These are phyloP conservation scores for Apis mellifera DNA, from an alignment of 1,140 invertebrate species.

Conservation along the genomic window Amel_HAv3.1 CM009939.2:10487001-10487500, in stretches of 20 bases:
- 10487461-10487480: background rate
- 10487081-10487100: too few relatives aligned
- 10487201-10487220: background rate
- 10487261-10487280: conserved; percentile 25
- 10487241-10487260: background rate
- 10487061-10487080: too few relatives aligned
- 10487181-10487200: background rate
- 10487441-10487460: background rate
- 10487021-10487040: too few relatives aligned
- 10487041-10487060: too few relatives aligned
- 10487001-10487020: too few relatives aligned
- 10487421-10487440: too few relatives aligned
- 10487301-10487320: conserved; percentile 27
- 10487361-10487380: conserved; percentile 34
- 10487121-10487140: too few relatives aligned
- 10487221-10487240: conserved; percentile 7
- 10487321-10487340: background rate
- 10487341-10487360: conserved; percentile 8
- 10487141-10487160: background rate
- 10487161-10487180: too few relatives aligned
- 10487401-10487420: background rate
- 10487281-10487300: background rate
- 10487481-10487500: background rate
- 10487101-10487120: too few relatives aligned
- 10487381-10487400: conserved; percentile 1